Base-by-base conservation (phyloP, 2,797 vertebrate species). In the Poeciliopsis gracilis region DNA sequence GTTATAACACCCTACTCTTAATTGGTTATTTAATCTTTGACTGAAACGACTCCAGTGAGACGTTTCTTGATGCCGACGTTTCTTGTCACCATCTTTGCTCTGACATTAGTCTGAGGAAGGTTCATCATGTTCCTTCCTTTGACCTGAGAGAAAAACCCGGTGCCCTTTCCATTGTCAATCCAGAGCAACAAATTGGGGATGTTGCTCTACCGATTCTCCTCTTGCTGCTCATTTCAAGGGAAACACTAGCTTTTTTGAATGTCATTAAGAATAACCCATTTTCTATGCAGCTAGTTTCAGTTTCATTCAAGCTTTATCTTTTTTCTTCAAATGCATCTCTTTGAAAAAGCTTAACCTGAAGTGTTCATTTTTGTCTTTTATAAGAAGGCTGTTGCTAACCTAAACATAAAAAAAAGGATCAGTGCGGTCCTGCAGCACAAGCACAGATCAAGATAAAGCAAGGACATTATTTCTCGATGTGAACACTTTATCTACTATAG, bases 401-500 rank as follows among this genome's bases (percentile, higher is more conserved):
- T 51, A 61, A 45, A 87, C 72, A 67, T 20, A 5, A 2, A 69
- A 20, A 20, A 7, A 55, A 36, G 38, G 47, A 69, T 36, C 46
- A 69, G 73, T 3, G 6, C 51, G 36, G 73, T 72, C 30, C 55
- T 36, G 28, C 18, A 45, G 38, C 43, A 61, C 43, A 69, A 72
- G 41, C 75, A 95, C 43, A 43, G 81, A 89, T 71, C 77, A 83
- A 76, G 70, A 73, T 80, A 84, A 94, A 93, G 92, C 89, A 93
- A 92, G 90, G 94, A 95, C 94, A 95, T 95, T 90, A 72, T 84
- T 90, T 89, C 66, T 87, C 70, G 20, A 73, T 79, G 82, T 88
- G 84, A 91, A 84, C 86, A 86, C 82, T 91, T 89, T 84, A 85
- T 82, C 83, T 85, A 84, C 78, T 30, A 13, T 41, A 41, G 36